phyloP scores from a whole-genome alignment of 2,888 invertebrate species.

The Ferrisia virgata region DNA sequence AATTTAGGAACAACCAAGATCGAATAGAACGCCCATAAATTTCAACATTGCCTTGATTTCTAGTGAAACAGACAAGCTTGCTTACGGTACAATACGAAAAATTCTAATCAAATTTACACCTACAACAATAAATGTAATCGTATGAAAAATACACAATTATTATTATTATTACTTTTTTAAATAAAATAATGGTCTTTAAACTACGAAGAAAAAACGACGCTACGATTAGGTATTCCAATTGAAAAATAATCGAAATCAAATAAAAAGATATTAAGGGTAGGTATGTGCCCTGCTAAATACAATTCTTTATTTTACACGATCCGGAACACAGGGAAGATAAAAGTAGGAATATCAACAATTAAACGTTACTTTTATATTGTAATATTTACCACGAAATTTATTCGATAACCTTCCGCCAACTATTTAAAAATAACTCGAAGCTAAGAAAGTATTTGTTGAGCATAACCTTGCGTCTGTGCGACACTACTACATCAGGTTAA shows the following conservation, averaged over 20 bases:
- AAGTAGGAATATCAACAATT: neutral
- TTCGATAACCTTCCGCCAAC: slow-evolving; percentile 20
- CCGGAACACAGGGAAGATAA: neutral
- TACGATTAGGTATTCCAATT: too few relatives aligned
- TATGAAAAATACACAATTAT: too few relatives aligned
- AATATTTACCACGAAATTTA: slow-evolving; percentile 23
- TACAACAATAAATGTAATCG: neutral
- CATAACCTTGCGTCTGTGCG: slow-evolving; percentile 15
- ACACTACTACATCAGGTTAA: slow-evolving; percentile 11
- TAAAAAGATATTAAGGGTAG: too few relatives aligned
- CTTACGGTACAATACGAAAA: neutral
- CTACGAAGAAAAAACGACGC: neutral
- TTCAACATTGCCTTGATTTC: neutral
- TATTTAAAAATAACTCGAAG: slow-evolving; percentile 17
- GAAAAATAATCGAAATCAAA: too few relatives aligned
- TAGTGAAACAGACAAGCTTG: neutral
- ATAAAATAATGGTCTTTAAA: neutral
- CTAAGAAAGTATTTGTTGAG: slow-evolving; percentile 6
- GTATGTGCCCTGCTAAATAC: too few relatives aligned
- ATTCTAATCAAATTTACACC: neutral
- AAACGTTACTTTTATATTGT: neutral
- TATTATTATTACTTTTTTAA: neutral
- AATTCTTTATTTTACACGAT: neutral
- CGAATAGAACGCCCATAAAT: slow-evolving; percentile 10
- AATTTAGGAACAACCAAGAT: neutral